These are phyloP conservation scores for Listrodromus nycthemerus DNA, from an alignment of 2,888 invertebrate species.

Conservation along the genomic window DNA sequence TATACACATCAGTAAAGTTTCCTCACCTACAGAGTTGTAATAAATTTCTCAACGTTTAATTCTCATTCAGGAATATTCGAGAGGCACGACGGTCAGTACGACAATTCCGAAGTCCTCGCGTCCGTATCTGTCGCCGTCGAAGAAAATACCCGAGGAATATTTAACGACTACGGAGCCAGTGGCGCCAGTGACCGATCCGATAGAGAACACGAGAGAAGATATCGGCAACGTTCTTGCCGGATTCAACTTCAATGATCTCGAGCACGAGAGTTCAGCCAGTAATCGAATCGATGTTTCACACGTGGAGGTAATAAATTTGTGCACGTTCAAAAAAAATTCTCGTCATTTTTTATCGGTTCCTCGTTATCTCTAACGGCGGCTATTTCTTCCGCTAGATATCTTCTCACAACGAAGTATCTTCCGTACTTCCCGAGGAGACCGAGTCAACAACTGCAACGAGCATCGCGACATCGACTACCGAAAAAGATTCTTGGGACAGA, in stretches of 20 bases:
- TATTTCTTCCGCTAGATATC: constrained; percentile 37
- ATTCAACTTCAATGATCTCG: constrained; percentile 77
- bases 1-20: constrained; percentile 46
- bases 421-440: constrained; percentile 73
- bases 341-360: not conserved
- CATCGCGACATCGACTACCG: constrained; percentile 77
- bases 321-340: not conserved
- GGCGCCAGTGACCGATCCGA: constrained; percentile 52
- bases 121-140: constrained; percentile 87
- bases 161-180: constrained; percentile 86
- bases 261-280: constrained; percentile 75
- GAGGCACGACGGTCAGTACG: constrained; percentile 75
- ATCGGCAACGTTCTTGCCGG: constrained; percentile 71
- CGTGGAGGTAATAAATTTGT: constrained; percentile 65
- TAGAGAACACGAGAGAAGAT: constrained; percentile 56
- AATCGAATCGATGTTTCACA: constrained; percentile 69
- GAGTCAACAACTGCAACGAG: constrained; percentile 53
- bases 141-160: constrained; percentile 92
- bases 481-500: constrained; percentile 88
- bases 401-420: constrained; percentile 63
- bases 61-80: constrained; percentile 78
- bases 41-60: constrained; percentile 48
- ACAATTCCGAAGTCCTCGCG: constrained; percentile 76
- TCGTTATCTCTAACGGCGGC: not conserved
- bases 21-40: constrained; percentile 43